Evolutionary conservation across 2,113 vertebrate species (phyloP), one percentile per base, ranked within the genome.

Genomic region (Perca schrenkii): DNA sequence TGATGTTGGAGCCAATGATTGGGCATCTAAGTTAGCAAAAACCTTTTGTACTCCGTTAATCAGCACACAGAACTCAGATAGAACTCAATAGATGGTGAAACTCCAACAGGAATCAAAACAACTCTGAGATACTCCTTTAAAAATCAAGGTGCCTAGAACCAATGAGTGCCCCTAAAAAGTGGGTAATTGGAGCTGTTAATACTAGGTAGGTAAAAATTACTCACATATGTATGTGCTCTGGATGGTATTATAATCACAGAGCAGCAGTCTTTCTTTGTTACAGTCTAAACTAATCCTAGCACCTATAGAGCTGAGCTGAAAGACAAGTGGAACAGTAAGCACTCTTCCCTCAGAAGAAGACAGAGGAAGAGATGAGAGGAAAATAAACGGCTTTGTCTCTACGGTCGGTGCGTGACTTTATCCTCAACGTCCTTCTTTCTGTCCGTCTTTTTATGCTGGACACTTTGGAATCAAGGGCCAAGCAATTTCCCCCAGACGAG

Each of bases 381-480:
- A 83, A 89, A 78, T 72, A 77, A 76, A 31, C 49, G 19, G 65
- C 58, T 58, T 63, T 50, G 25, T 57, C 43, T 84, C 22, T 31
- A 21, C 54, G 40, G 22, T 22, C 66, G 60, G 53, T 77, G 16
- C 64, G 12, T 73, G 49, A 43, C 25, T 60, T 57, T 8, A 63
- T 63, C 40, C 43, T 40, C 34, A 7, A 0, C 34, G 43, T 73
- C 58, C 34, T 68, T 72, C 47, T 74, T 22, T 79, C 22, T 71
- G 11, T 75, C 34, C 3, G 3, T 64, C 28, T 64, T 34, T 85
- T 40, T 12, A 19, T 16, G 6, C 10, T 22, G 56, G 64, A 64
- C 76, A 75, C 68, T 80, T 63, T 4, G 53, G 60, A 83, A 65
- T 75, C 54, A 86, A 82, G 74, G 65, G 7, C 13, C 43, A 74